Percentiles rank a stretch among this genome's conserved stretches.
These are phyloP conservation scores for Euwallacea similis DNA, from an alignment of 1,140 invertebrate species.

Conservation along the genomic window DNA sequence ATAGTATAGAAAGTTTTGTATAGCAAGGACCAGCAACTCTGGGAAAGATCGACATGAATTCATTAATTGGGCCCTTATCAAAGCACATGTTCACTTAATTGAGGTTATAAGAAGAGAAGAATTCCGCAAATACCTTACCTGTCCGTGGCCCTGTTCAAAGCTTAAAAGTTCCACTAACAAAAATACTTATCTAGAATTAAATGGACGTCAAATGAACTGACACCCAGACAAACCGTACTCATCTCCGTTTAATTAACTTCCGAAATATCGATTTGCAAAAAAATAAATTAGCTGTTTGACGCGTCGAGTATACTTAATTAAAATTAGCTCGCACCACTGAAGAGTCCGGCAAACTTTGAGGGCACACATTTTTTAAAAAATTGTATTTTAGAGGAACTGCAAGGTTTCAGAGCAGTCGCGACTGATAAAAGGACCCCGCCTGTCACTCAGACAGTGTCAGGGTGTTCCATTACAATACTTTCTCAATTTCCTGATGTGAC, in stretches of 20 bases:
- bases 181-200: constrained; percentile 15
- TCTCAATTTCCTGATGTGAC: constrained; percentile 55
- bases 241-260: constrained; percentile 31
- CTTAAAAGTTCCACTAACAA: not conserved
- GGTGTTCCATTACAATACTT: constrained; percentile 52
- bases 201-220: constrained; percentile 1
- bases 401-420: constrained; percentile 46
- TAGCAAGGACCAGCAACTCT: too few species aligned
- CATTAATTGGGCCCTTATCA: too few species aligned
- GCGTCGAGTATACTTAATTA: constrained; percentile 23
- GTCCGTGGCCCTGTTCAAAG: too few species aligned
- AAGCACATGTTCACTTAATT: not conserved
- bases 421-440: constrained; percentile 53
- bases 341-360: constrained; percentile 14
- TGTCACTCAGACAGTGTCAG: constrained; percentile 48
- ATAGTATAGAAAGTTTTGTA: too few species aligned
- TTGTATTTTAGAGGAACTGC: constrained; percentile 45
- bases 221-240: constrained; percentile 15
- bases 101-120: not conserved
- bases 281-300: constrained; percentile 28
- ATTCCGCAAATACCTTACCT: not conserved
- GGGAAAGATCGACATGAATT: too few species aligned
- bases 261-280: constrained; percentile 29
- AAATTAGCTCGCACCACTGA: constrained; percentile 19
- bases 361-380: constrained; percentile 42